A percentile compares a stretch with the other conserved stretches of the same genome.
Evolutionary conservation across 2,113 vertebrate species (phyloP).

Genomic region (Oryctolagus cuniculus): mOryCun1.1 NC_091435.1:126802001-126802500

Average conservation of each 20-base stretch:
- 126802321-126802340: slow-evolving; percentile 95
- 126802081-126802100: not conserved
- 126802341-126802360: slow-evolving; percentile 97
- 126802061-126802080: too few species aligned
- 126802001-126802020: too few species aligned
- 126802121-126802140: not conserved
- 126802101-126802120: not conserved
- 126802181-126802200: not conserved
- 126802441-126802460: slow-evolving; percentile 93
- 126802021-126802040: too few species aligned
- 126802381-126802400: slow-evolving; percentile 95
- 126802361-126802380: slow-evolving; percentile 98
- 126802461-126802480: slow-evolving; percentile 96
- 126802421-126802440: slow-evolving; percentile 96
- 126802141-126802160: not conserved
- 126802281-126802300: not conserved
- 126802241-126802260: not conserved
- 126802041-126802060: too few species aligned
- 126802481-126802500: slow-evolving; percentile 82
- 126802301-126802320: not conserved
- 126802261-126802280: not conserved
- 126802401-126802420: slow-evolving; percentile 93
- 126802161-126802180: not conserved
- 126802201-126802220: not conserved
- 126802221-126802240: not conserved